phyloP scores from a whole-genome alignment of 2,113 vertebrate species.

The Mungos mungo region DNA sequence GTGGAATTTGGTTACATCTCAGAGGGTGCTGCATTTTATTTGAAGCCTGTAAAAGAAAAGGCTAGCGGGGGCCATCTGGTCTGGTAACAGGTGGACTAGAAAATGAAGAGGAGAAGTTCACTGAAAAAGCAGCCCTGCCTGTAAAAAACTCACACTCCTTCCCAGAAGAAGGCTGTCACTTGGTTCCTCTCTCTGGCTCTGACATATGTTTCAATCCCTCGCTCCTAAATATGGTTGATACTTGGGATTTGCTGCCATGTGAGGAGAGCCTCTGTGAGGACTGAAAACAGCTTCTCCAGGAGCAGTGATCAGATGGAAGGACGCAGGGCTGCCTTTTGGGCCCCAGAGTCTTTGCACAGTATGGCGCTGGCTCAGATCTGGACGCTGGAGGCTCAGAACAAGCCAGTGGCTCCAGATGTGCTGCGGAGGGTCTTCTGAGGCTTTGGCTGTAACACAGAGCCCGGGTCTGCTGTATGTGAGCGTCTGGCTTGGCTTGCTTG shows the following conservation, averaged over 20 bases:
- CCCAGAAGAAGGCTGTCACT: conserved; percentile 34
- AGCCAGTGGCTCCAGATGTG: fast-evolving
- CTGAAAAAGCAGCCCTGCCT: conserved; percentile 27
- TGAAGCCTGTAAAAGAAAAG: conserved; percentile 66
- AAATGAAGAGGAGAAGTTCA: conserved; percentile 42
- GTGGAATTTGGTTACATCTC: not conserved
- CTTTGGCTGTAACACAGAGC: not conserved
- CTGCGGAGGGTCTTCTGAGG: not conserved
- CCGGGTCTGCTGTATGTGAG: not conserved
- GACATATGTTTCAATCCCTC: conserved; percentile 55
- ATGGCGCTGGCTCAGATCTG: not conserved
- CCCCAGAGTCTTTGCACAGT: not conserved
- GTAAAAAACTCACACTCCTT: not conserved
- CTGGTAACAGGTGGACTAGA: conserved; percentile 59
- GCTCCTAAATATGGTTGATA: not conserved
- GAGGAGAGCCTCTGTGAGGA: not conserved
- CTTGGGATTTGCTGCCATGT: conserved; percentile 25
- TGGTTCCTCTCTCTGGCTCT: conserved; percentile 30
- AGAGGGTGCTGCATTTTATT: conserved; percentile 9
- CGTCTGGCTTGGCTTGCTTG: not conserved
- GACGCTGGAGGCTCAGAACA: not conserved
- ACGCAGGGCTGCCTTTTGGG: not conserved
- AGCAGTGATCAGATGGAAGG: not conserved
- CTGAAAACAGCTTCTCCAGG: not conserved
- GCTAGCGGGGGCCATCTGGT: conserved; percentile 69